A percentile compares a stretch with the other conserved stretches of the same genome.
Evolutionary conservation across 2,888 invertebrate species (phyloP).

Genomic region (Sphaerophoria rueppellii): DNA sequence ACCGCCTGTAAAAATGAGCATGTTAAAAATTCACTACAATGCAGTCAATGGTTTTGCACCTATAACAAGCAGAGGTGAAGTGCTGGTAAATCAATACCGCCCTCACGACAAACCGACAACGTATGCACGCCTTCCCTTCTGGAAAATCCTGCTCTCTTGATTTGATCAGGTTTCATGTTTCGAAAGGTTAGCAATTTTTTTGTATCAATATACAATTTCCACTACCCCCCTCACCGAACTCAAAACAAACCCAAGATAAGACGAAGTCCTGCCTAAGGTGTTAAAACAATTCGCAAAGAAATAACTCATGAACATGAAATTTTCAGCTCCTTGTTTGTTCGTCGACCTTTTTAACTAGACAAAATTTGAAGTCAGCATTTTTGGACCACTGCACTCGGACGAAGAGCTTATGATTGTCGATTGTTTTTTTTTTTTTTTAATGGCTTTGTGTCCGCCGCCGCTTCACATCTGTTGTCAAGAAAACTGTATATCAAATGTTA

Average conservation of each 20-base stretch:
- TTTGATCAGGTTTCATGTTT: slow-evolving; percentile 43
- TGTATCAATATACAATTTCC: slow-evolving; percentile 26
- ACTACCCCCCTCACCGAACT: slow-evolving; percentile 14
- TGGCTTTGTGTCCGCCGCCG: slow-evolving; percentile 45
- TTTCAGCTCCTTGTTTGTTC: not conserved
- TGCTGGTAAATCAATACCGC: not conserved
- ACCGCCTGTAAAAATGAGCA: not conserved
- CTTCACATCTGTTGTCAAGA: slow-evolving; percentile 17
- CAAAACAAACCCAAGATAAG: slow-evolving; percentile 35
- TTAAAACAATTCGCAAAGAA: slow-evolving; percentile 63
- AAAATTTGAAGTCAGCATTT: slow-evolving; percentile 46
- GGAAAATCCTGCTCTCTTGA: slow-evolving; percentile 45
- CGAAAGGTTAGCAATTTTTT: slow-evolving; percentile 64
- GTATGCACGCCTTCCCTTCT: slow-evolving; percentile 44
- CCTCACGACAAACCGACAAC: not conserved
- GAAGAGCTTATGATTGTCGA: slow-evolving; percentile 52
- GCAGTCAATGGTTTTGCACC: slow-evolving; percentile 40
- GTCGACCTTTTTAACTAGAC: not conserved
- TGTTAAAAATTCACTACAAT: slow-evolving; percentile 25
- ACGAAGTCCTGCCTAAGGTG: slow-evolving; percentile 64
- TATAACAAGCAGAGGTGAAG: slow-evolving; percentile 24
- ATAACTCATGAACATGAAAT: slow-evolving; percentile 60
- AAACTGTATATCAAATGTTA: slow-evolving; percentile 6
- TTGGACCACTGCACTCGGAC: not conserved
- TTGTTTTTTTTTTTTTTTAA: slow-evolving; percentile 16